phyloP scores from a whole-genome alignment of 2,797 vertebrate genomes.

The Sebastes hubbsi region DNA sequence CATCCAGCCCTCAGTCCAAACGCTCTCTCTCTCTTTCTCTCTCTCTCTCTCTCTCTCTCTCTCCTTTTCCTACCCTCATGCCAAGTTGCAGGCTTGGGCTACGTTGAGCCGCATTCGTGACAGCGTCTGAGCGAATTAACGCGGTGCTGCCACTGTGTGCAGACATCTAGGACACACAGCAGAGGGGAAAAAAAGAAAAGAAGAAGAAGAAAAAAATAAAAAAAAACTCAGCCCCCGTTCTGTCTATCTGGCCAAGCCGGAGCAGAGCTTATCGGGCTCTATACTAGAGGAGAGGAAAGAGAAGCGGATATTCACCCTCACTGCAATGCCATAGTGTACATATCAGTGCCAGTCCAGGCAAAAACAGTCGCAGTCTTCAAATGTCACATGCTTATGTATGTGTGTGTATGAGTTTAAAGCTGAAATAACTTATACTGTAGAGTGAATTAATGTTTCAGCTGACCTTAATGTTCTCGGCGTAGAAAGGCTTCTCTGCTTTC shows the following conservation, averaged over 20 bases:
- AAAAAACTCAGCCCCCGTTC: conserved; percentile 43
- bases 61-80: conserved; percentile 35
- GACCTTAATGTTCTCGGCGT: conserved; percentile 43
- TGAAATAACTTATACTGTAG: conserved; percentile 23
- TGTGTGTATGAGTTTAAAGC: conserved; percentile 24
- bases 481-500: conserved; percentile 16
- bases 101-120: conserved; percentile 68
- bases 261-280: conserved; percentile 63
- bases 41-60: not conserved
- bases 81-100: conserved; percentile 56
- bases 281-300: conserved; percentile 40
- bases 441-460: conserved; percentile 47
- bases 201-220: conserved; percentile 3
- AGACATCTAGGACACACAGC: conserved; percentile 73
- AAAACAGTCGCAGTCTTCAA: conserved; percentile 43
- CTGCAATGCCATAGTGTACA: conserved; percentile 49
- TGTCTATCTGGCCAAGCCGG: conserved; percentile 56
- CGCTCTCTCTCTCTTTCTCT: not conserved
- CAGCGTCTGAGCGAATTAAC: conserved; percentile 73
- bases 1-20: conserved; percentile 16
- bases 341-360: conserved; percentile 56
- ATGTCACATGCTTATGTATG: conserved; percentile 51
- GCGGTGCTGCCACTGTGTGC: conserved; percentile 57
- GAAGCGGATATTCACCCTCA: conserved; percentile 52
- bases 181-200: conserved; percentile 12